Evolutionary conservation across 2,113 vertebrate genomes (phyloP).

Genomic region (Machaerirhynchus nigripectus): DNA sequence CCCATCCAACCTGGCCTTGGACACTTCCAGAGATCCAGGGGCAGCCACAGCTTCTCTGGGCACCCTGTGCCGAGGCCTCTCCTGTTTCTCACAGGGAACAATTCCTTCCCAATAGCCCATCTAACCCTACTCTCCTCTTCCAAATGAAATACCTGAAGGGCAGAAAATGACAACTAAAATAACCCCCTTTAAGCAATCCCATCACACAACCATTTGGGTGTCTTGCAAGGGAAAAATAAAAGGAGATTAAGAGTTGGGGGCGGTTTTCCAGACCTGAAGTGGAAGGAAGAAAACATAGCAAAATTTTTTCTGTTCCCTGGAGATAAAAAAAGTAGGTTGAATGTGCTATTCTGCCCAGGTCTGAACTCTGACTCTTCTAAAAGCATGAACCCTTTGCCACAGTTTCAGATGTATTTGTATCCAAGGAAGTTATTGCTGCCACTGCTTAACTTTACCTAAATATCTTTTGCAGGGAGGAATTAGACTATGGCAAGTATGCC

Average conservation of each 20-base stretch:
- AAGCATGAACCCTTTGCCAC: neutral
- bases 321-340: neutral
- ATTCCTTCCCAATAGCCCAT: neutral
- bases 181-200: neutral
- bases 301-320: neutral
- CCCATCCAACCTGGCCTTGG: accelerated
- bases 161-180: neutral
- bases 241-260: neutral
- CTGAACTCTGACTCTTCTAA: neutral
- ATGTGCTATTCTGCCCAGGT: neutral
- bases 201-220: neutral
- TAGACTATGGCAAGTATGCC: neutral
- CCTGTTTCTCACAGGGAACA: neutral
- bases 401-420: neutral
- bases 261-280: neutral
- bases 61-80: neutral
- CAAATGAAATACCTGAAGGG: neutral
- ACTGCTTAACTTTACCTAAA: neutral
- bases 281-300: neutral
- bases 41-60: neutral
- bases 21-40: neutral
- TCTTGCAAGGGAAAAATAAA: neutral
- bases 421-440: neutral
- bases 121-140: neutral
- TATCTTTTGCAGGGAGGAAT: neutral